Evolutionary conservation across 2,797 vertebrate genomes (phyloP).

Genomic region (Eupleurogrammus muticus): DNA sequence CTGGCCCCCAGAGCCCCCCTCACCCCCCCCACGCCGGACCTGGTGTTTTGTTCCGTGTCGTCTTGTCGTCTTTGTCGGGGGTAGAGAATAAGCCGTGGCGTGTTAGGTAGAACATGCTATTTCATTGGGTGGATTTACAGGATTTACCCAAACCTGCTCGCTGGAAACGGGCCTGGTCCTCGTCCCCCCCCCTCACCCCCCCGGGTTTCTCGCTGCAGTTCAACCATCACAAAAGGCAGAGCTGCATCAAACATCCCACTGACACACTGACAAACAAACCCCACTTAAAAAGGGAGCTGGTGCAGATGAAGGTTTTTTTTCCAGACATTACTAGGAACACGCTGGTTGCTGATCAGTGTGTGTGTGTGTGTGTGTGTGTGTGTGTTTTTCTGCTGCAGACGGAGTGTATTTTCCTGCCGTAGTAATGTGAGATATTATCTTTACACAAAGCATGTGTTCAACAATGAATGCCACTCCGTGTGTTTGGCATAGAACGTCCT

Average conservation of each 20-base stretch:
- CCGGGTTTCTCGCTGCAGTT: conserved; percentile 62
- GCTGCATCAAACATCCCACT: conserved; percentile 56
- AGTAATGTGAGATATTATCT: conserved; percentile 7
- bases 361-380: no score
- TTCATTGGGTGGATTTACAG: conserved; percentile 34
- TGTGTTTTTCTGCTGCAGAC: background rate
- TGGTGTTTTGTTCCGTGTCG: conserved; percentile 36
- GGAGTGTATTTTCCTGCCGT: conserved; percentile 1
- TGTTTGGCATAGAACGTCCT: conserved; percentile 41
- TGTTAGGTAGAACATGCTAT: conserved; percentile 29
- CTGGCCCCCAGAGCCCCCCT: background rate
- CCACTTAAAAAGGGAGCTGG: conserved; percentile 36
- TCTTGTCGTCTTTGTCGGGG: conserved; percentile 36
- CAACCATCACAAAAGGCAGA: conserved; percentile 72
- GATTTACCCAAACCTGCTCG: conserved; percentile 41
- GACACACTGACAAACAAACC: conserved; percentile 61
- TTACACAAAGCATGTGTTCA: conserved; percentile 8
- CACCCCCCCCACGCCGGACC: conserved; percentile 1
- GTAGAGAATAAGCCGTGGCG: conserved; percentile 33
- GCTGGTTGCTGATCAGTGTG: conserved; percentile 28
- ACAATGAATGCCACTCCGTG: conserved; percentile 27
- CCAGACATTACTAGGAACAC: conserved; percentile 1
- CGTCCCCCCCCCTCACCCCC: no score
- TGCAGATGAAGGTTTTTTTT: conserved; percentile 30
- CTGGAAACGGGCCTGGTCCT: conserved; percentile 50